Conservation (phyloP, 1,140 invertebrate species). For the Harpegnathos saltator region DNA sequence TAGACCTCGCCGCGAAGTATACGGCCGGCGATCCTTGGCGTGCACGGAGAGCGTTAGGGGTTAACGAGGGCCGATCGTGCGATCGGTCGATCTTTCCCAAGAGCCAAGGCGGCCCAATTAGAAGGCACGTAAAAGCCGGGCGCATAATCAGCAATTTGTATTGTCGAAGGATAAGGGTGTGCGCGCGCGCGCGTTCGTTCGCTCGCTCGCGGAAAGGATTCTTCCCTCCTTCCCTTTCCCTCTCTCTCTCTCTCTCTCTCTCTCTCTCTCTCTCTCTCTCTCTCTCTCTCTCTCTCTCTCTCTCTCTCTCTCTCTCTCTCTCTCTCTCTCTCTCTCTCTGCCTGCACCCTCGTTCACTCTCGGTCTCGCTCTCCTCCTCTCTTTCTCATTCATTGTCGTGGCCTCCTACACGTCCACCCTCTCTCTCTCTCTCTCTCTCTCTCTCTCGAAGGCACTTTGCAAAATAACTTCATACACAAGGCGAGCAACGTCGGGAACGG, state of each 20-base stretch:
- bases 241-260: not conserved
- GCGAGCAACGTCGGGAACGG: not conserved
- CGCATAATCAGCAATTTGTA: constrained; percentile 82
- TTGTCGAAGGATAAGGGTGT: constrained; percentile 74
- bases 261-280: constrained; percentile 7
- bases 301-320: constrained; percentile 19
- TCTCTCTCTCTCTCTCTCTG: not conserved
- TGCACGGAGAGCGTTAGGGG: constrained; percentile 75
- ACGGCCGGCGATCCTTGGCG: constrained; percentile 62
- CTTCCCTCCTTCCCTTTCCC: constrained; percentile 15
- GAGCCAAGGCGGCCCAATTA: constrained; percentile 80
- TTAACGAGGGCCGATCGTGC: constrained; percentile 79
- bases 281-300: not conserved
- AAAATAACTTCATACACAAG: constrained; percentile 76
- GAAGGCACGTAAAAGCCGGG: constrained; percentile 79
- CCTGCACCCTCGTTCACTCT: not conserved
- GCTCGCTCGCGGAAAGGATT: constrained; percentile 36
- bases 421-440: constrained; percentile 30
- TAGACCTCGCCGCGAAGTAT: constrained; percentile 35
- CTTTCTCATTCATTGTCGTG: constrained; percentile 33
- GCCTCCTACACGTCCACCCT: constrained; percentile 20
- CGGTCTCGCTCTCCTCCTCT: not conserved
- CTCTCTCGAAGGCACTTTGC: constrained; percentile 58
- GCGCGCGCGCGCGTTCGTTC: not conserved
- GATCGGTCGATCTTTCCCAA: constrained; percentile 80